These are phyloP conservation scores for Ascaphus truei DNA, from an alignment of 2,113 vertebrate genomes.

Conservation along the genomic window DNA sequence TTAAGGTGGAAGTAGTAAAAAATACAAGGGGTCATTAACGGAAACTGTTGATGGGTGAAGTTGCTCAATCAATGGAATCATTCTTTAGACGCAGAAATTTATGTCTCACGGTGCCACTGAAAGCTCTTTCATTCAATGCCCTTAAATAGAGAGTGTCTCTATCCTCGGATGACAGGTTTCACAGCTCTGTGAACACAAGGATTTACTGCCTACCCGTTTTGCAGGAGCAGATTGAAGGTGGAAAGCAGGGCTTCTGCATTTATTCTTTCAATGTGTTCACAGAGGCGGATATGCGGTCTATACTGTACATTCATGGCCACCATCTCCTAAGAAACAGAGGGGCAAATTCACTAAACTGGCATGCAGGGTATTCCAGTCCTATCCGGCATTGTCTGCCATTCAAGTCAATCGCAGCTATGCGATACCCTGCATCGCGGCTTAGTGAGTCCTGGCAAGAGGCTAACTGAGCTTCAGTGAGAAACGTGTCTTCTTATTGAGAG, in stretches of 20 bases:
- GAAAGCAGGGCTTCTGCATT: not conserved
- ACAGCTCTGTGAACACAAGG: slow-evolving; percentile 19
- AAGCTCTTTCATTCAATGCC: slow-evolving; percentile 11
- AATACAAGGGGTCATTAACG: slow-evolving; percentile 20
- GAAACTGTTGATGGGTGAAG: not conserved
- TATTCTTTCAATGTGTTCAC: not conserved
- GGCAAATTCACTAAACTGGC: too few relatives aligned
- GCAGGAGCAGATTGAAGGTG: not conserved
- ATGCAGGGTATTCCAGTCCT: too few relatives aligned
- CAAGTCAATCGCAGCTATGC: too few relatives aligned
- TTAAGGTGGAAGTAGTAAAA: not conserved
- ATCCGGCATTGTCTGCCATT: too few relatives aligned
- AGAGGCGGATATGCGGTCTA: not conserved
- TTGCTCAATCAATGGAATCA: slow-evolving; percentile 13
- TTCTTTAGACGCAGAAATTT: slow-evolving; percentile 25
- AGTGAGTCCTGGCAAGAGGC: too few relatives aligned
- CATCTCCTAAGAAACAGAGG: too few relatives aligned
- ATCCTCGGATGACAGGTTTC: slow-evolving; percentile 12
- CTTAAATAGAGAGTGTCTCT: slow-evolving; percentile 24
- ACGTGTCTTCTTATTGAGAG: not conserved
- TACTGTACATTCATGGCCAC: not conserved
- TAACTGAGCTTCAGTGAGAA: not conserved
- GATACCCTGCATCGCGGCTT: too few relatives aligned
- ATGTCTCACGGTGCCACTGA: not conserved
- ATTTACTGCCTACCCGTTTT: slow-evolving; percentile 21